Base-by-base conservation (phyloP, 2,797 vertebrate species). In the Astyanax mexicanus region DNA sequence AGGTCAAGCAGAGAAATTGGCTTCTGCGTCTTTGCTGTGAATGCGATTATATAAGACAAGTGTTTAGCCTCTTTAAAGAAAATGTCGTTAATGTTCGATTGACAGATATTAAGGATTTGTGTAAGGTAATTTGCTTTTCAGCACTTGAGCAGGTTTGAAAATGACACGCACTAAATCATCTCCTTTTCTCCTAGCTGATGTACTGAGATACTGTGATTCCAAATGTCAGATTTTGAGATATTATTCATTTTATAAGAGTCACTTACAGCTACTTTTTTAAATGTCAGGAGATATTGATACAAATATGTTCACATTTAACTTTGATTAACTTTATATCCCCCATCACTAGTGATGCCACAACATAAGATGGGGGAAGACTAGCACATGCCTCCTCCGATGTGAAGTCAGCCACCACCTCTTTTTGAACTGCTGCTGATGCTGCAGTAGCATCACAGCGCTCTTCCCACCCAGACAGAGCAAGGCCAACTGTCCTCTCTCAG, bases 171-270 rank as follows among this genome's bases (percentile, higher is more conserved):
- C 3, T 61, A 61, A n/a, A 19, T 19, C 35, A 8, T 15, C 9
- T 29, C 17, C 15, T 6, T n/a, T 17, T 8, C 6, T 60, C 57
- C 57, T n/a, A 57, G 17, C 5, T 10, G 29, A 32, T 37, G n/a
- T 37, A 37, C 29, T n/a, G n/a, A 58, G 27, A 35, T 58, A n/a
- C 54, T 58, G 32, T 32, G 17, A 58, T 5, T 58, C 27, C 32
- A 58, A 58, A 60, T 37, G 57, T 60, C 57, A 60, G 32, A 60
- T 37, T 29, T 19, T 19, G 57, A 6, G 23, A 55, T 25, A 27
- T 37, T 55, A 55, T 35, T 61, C 9, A 5, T 60, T 37, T 60
- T 35, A 37, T 19, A 17, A 9, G 29, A 17, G 60, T 38, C 32
- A 60, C 9, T 60, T 37, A 11, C 35, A 37, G 17, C 61, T 37